These are phyloP conservation scores for Eunapius fragilis DNA, from an alignment of 37 sponge, comb jelly and placozoan genomes.

Conservation along the genomic window DNA sequence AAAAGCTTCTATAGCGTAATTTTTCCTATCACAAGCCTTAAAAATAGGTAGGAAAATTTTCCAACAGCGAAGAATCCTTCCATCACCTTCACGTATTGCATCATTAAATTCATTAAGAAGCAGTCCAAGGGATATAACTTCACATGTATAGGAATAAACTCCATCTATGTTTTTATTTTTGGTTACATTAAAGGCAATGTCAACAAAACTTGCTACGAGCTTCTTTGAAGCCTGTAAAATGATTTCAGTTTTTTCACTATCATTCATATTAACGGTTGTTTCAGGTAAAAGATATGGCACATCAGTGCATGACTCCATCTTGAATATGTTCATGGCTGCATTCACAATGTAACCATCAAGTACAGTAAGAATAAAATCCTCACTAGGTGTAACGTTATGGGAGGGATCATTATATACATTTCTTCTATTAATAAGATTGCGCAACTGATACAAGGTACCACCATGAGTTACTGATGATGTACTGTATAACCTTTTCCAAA, in stretches of 20 bases:
- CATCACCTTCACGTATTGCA: constrained; percentile 4
- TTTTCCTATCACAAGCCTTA: background rate
- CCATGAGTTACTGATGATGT: background rate
- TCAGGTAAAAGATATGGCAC: background rate
- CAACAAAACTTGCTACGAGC: background rate
- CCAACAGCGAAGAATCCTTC: background rate
- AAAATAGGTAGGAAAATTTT: background rate
- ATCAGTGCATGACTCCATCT: background rate
- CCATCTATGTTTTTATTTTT: background rate
- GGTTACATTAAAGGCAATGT: background rate
- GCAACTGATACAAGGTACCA: background rate
- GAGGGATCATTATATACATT: background rate
- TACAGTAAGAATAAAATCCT: background rate
- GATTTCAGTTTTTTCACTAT: too few relatives aligned
- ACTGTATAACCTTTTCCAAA: background rate
- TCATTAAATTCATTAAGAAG: background rate
- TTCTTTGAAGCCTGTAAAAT: too few relatives aligned
- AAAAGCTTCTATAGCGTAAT: constrained; percentile 17
- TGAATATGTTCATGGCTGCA: background rate
- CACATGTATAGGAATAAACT: background rate
- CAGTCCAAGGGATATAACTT: background rate
- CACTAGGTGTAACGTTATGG: background rate
- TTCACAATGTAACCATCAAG: background rate
- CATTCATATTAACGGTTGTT: too few relatives aligned
- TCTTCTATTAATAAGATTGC: background rate